Conservation (phyloP, 2,888 invertebrate species). For the Drosophila conformis region DNA sequence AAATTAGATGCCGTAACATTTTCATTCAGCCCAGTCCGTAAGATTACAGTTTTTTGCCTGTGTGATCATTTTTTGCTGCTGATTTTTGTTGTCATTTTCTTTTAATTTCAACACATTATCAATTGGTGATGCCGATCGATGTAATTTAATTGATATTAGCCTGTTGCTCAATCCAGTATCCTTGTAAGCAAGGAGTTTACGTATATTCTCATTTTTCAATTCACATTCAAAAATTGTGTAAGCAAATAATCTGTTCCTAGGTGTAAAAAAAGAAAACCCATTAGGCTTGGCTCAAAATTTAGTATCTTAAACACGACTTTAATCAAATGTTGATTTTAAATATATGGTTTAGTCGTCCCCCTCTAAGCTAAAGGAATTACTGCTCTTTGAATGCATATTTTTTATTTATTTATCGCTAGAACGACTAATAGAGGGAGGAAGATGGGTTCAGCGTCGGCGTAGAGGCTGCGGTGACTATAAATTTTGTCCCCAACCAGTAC, state of each 20-base stretch:
- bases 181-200: background rate
- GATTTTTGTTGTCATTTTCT: background rate
- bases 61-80: background rate
- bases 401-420: background rate
- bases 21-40: background rate
- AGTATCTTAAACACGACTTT: background rate
- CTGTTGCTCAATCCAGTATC: background rate
- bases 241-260: background rate
- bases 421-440: no score
- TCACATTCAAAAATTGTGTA: background rate
- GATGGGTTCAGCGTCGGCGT: no score
- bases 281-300: background rate
- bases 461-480: background rate
- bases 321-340: background rate
- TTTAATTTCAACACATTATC: background rate
- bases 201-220: background rate
- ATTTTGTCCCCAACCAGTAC: background rate
- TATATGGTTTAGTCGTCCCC: background rate
- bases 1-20: background rate
- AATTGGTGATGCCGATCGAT: no score
- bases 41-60: background rate
- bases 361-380: background rate
- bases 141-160: background rate
- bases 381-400: background rate
- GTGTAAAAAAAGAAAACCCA: background rate